Evolutionary conservation across 2,113 vertebrate species (phyloP).

Genomic region (Hystrix brachyura): DNA sequence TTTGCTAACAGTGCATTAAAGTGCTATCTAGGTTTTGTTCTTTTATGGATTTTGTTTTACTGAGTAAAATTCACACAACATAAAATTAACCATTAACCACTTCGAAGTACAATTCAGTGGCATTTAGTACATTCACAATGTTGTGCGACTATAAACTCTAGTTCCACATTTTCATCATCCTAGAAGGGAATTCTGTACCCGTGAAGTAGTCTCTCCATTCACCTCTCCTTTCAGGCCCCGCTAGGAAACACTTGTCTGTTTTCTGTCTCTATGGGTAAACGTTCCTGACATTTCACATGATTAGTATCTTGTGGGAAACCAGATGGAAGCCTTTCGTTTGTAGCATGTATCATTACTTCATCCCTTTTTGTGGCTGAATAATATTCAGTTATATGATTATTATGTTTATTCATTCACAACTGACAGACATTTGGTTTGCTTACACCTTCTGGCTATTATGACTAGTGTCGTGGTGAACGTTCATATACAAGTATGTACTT

Average conservation of each 20-base stretch:
- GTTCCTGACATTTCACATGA: not conserved
- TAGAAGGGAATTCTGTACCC: not conserved
- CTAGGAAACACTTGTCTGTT: not conserved
- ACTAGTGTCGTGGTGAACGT: not conserved
- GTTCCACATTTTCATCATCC: not conserved
- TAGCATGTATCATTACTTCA: not conserved
- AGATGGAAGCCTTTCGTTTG: not conserved
- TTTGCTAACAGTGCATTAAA: constrained; percentile 6
- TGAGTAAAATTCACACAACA: constrained; percentile 22
- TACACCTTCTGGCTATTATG: not conserved
- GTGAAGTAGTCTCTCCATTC: not conserved
- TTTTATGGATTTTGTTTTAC: constrained; percentile 1
- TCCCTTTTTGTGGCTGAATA: not conserved
- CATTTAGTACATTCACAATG: not conserved
- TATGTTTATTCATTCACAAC: not conserved
- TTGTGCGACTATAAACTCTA: not conserved
- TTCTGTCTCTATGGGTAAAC: not conserved
- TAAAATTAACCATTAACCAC: constrained; percentile 43
- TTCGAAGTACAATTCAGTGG: not conserved
- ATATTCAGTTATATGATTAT: not conserved
- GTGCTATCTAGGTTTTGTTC: not conserved
- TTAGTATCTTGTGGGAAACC: not conserved
- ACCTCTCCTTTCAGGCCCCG: not conserved
- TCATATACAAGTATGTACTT: not conserved
- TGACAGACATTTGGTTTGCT: not conserved